phyloP scores from a whole-genome alignment of 2,888 invertebrate species.

The Troides helena region DNA sequence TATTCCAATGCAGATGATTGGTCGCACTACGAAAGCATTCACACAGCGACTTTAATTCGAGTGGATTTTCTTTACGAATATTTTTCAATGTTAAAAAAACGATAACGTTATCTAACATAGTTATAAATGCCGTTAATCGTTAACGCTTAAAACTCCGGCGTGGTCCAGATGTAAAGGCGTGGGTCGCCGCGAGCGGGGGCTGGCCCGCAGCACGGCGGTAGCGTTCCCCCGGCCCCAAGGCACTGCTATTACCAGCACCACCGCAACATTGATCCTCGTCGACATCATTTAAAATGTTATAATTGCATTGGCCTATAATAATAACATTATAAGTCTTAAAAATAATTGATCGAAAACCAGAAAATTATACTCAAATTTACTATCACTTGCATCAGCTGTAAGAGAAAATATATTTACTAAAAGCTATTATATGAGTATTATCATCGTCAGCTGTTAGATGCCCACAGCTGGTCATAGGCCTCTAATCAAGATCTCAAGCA shows the following conservation, averaged over 20 bases:
- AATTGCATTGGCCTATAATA: constrained; percentile 1
- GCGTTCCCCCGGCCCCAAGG: constrained; percentile 28
- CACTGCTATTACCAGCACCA: constrained; percentile 24
- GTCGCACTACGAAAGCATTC: too few relatives aligned
- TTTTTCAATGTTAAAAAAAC: background rate
- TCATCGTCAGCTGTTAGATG: too few relatives aligned
- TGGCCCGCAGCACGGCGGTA: constrained; percentile 29
- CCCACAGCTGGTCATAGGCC: too few relatives aligned
- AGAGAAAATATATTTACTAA: too few relatives aligned
- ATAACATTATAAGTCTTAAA: too few relatives aligned
- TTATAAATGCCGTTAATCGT: background rate
- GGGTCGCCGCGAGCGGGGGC: constrained; percentile 38
- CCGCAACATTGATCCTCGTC: background rate
- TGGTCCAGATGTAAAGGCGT: constrained; percentile 34
- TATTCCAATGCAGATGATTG: too few relatives aligned
- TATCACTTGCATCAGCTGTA: too few relatives aligned
- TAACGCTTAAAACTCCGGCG: background rate
- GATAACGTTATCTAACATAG: background rate
- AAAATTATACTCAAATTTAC: too few relatives aligned
- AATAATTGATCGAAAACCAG: too few relatives aligned
- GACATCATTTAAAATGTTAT: constrained; percentile 14
- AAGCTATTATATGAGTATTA: too few relatives aligned
- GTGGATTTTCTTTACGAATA: background rate
- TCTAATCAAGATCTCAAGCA: too few relatives aligned
- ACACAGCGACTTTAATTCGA: background rate